Evolutionary conservation across 2,888 invertebrate species (phyloP).

Genomic region (Chironomus riparius): DNA sequence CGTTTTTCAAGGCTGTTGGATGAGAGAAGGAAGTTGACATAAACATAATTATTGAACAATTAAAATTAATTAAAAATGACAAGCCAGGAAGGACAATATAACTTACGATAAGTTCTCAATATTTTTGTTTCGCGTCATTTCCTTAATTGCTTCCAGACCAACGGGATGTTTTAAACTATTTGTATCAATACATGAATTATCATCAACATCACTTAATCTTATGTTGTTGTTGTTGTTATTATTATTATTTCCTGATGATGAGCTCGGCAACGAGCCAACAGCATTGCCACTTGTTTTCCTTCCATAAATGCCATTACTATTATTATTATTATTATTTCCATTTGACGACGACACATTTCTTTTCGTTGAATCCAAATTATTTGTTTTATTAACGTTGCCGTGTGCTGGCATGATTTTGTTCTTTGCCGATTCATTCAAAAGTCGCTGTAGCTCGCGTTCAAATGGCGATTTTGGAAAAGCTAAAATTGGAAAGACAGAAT

Average conservation of each 20-base stretch:
- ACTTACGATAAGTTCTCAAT: constrained; percentile 39
- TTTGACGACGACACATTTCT: constrained; percentile 35
- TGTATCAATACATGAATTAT: background rate
- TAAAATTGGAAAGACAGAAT: background rate
- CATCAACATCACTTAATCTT: background rate
- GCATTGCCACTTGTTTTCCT: background rate
- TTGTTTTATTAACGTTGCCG: background rate
- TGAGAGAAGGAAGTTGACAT: background rate
- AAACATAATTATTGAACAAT: background rate
- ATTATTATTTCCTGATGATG: constrained; percentile 36
- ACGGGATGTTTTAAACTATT: constrained; percentile 51
- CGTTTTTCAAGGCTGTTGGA: constrained; percentile 11
- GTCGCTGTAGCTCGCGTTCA: constrained; percentile 69
- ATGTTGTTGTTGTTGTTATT: constrained; percentile 28
- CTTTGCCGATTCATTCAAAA: constrained; percentile 52
- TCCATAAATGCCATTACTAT: constrained; percentile 34
- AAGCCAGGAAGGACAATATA: background rate
- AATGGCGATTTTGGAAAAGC: constrained; percentile 50
- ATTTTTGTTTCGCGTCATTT: constrained; percentile 57
- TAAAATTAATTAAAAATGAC: background rate
- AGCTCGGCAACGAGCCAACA: constrained; percentile 7
- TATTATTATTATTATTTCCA: constrained; percentile 37
- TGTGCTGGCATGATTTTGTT: constrained; percentile 12
- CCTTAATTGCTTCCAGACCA: constrained; percentile 68
- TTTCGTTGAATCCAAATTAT: constrained; percentile 12